Conservation (phyloP, 2,888 invertebrate species). For the Patella ulyssiponensis region DNA sequence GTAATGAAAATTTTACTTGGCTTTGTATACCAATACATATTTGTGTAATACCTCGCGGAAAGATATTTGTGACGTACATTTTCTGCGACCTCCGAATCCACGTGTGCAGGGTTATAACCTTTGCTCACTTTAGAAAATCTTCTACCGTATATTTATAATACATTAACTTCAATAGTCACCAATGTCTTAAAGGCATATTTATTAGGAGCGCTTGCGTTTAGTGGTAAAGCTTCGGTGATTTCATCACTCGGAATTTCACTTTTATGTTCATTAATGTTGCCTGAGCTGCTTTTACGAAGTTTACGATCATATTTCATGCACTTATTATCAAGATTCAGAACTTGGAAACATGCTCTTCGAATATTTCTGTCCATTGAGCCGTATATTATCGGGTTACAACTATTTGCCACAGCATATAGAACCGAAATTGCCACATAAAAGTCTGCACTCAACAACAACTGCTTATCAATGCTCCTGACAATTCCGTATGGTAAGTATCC, state of each 20-base stretch:
- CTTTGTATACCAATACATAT: too few species aligned
- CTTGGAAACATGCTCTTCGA: slow-evolving; percentile 60
- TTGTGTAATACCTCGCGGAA: too few species aligned
- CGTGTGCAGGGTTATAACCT: too few species aligned
- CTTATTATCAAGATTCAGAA: slow-evolving; percentile 46
- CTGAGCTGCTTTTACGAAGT: slow-evolving; percentile 33
- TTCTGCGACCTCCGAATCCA: too few species aligned
- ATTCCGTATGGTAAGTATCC: slow-evolving; percentile 70
- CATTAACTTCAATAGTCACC: too few species aligned
- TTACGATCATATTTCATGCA: slow-evolving; percentile 41
- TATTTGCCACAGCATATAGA: slow-evolving; percentile 68
- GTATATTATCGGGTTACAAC: slow-evolving; percentile 68
- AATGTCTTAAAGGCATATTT: too few species aligned
- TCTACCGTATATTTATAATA: too few species aligned
- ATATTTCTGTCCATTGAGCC: slow-evolving; percentile 70
- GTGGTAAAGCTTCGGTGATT: slow-evolving; percentile 42
- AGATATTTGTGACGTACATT: too few species aligned
- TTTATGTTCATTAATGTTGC: slow-evolving; percentile 37
- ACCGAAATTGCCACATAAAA: slow-evolving; percentile 69
- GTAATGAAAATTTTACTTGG: too few species aligned
- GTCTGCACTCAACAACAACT: slow-evolving; percentile 60
- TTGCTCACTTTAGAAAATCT: too few species aligned
- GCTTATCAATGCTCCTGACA: slow-evolving; percentile 66
- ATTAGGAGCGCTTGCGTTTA: slow-evolving; percentile 29
- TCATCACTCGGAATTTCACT: slow-evolving; percentile 24